Conservation (phyloP, 1,140 invertebrate species). For the Heterodera carotae region DNA sequence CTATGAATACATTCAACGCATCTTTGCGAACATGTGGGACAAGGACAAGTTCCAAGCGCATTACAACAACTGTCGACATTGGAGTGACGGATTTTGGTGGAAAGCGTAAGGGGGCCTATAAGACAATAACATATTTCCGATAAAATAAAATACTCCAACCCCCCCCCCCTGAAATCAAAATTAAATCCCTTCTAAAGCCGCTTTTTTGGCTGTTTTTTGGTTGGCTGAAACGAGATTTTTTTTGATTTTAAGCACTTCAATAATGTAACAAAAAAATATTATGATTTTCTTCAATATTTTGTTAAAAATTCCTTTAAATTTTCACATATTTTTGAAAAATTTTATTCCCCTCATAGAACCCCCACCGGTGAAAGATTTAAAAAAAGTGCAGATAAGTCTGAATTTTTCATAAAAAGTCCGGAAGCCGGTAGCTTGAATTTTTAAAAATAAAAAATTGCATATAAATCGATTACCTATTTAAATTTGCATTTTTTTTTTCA, state of each 20-base stretch:
- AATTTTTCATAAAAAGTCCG: no score
- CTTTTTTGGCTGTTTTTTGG: no score
- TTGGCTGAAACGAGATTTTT: not conserved
- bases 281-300: not conserved
- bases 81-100: slow-evolving; percentile 29
- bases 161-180: no score
- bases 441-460: no score
- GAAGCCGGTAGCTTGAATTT: no score
- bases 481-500: not conserved
- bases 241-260: not conserved
- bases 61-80: slow-evolving; percentile 22
- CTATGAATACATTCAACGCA: slow-evolving; percentile 26
- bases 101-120: not conserved
- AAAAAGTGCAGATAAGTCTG: no score
- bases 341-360: no score
- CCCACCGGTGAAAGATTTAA: no score
- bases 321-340: no score
- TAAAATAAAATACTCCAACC: not conserved
- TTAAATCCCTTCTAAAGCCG: not conserved
- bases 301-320: no score
- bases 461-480: no score
- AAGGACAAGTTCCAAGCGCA: slow-evolving; percentile 14
- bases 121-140: not conserved
- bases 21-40: slow-evolving; percentile 26
- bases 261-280: not conserved